Conservation (phyloP, 2,888 invertebrate genomes). For the Adela reaumurella region DNA sequence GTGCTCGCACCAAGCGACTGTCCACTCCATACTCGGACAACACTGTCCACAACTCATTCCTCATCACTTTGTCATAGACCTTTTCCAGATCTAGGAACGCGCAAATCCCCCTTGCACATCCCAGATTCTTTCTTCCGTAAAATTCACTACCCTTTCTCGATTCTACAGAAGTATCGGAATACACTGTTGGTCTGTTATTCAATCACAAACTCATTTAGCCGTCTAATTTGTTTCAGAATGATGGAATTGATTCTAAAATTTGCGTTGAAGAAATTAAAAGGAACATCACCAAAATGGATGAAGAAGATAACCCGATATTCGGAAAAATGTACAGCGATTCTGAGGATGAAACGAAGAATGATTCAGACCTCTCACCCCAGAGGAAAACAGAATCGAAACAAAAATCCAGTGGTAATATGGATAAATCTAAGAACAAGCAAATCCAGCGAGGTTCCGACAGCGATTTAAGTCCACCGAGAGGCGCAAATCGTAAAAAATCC, state of each 20-base stretch:
- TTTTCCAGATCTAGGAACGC: too few species aligned
- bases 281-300: conserved; percentile 30
- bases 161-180: too few species aligned
- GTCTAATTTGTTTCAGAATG: conserved; percentile 29
- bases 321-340: conserved; percentile 52
- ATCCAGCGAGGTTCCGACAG: conserved; percentile 9
- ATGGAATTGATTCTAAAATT: conserved; percentile 45
- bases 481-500: conserved; percentile 10
- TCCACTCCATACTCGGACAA: too few species aligned
- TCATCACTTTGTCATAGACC: too few species aligned
- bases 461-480: conserved; percentile 21
- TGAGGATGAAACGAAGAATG: conserved; percentile 35
- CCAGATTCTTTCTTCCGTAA: too few species aligned
- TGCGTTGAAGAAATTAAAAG: conserved; percentile 42
- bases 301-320: conserved; percentile 42
- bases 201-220: too few species aligned
- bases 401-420: neutral
- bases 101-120: too few species aligned
- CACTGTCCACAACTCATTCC: too few species aligned
- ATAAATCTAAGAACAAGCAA: neutral
- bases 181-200: too few species aligned
- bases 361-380: conserved; percentile 18
- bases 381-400: neutral
- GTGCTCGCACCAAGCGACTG: too few species aligned
- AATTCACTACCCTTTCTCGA: too few species aligned